Conservation (phyloP, 2,888 invertebrate species). For the Anodontia alba region DNA sequence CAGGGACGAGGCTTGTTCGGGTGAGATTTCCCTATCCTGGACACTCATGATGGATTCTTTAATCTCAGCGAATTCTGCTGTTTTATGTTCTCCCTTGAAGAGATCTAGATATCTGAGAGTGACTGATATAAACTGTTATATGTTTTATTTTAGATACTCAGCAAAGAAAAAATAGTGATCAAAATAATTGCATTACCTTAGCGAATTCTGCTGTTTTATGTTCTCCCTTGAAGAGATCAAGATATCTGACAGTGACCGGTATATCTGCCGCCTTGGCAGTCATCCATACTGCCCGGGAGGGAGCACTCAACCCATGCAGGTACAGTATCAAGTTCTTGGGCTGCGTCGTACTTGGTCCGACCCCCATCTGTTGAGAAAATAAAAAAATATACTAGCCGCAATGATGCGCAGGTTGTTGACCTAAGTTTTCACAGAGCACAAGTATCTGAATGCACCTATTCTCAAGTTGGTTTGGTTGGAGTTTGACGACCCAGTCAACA, state of each 20-base stretch:
- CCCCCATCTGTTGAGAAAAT: constrained; percentile 56
- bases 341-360: constrained; percentile 49
- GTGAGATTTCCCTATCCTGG: too few species aligned
- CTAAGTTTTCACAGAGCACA: too few species aligned
- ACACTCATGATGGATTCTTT: too few species aligned
- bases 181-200: constrained; percentile 63
- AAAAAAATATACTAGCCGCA: not conserved
- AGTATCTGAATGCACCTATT: not conserved
- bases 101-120: constrained; percentile 75
- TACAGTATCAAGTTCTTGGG: constrained; percentile 64
- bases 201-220: constrained; percentile 69
- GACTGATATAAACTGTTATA: constrained; percentile 73
- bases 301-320: constrained; percentile 69
- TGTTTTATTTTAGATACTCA: too few species aligned
- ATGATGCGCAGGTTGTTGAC: not conserved
- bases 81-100: constrained; percentile 69
- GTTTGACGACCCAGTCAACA: too few species aligned
- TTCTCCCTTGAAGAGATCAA: constrained; percentile 72
- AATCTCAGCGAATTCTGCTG: constrained; percentile 70
- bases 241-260: constrained; percentile 72
- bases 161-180: too few species aligned
- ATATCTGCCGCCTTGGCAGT: constrained; percentile 76
- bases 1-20: too few species aligned
- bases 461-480: not conserved
- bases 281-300: constrained; percentile 81